Base-by-base conservation (phyloP, 2,888 invertebrate genomes). In the Pegoplata infirma region DNA sequence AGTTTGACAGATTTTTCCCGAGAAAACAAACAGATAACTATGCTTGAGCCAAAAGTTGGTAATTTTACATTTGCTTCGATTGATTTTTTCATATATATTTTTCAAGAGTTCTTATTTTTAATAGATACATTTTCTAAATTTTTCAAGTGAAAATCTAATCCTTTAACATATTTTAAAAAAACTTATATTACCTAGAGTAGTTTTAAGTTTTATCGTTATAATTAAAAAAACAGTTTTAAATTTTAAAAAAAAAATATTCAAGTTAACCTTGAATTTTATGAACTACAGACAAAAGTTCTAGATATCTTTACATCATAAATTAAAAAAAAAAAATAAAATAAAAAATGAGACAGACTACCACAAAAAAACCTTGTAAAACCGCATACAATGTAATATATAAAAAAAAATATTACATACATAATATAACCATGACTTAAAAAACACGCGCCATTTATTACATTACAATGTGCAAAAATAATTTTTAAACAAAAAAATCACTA, bases 401-500 rank as follows among this genome's bases (percentile, higher is more conserved):
- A 56, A 49, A 19, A 16, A 67, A 63, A 12, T 44, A 71, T 58
- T 63, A 47, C 53, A 73, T n/a, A 66, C 56, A 59, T 49, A 53
- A 21, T 53, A 17, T 66, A 75, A 58, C 75, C 71, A 49, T 79
- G 75, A 75, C 79, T 79, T 79, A 67, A 75, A 79, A 68, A 66
- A 53, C 36, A 73, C 28, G 17, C 17, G 51, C 17, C 12, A 14
- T 28, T 21, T 19, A 25, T 51, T n/a, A 14, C 25, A 47, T 21
- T 67, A 10, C 23, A 53, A 61, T 32, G 10, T 10, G 3, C 16
- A 7, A 16, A 61, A 53, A 59, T 28, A 61, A 19, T 23, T 49
- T 12, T 12, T 12, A 28, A 53, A 32, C 7, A 2, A 23, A 40
- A 58, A n/a, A 12, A 17, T 32, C 32, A 32, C 32, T 32, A 32